phyloP scores from a whole-genome alignment of 2,888 invertebrate species.

The Charanyca ferruginea region DNA sequence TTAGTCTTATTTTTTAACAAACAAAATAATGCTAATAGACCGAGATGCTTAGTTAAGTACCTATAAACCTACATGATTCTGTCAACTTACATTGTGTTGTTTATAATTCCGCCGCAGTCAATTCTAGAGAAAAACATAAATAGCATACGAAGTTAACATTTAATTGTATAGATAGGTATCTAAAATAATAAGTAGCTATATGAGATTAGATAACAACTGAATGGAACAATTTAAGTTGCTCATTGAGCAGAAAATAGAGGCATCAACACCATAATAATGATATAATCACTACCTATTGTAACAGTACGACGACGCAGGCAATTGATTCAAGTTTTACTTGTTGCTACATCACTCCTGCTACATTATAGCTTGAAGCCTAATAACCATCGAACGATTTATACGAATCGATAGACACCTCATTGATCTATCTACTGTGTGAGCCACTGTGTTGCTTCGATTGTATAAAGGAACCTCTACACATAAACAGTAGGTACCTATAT shows the following conservation, averaged over 20 bases:
- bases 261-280: constrained; percentile 2
- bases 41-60: background rate
- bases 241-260: constrained; percentile 21
- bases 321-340: too few species aligned
- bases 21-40: background rate
- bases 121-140: constrained; percentile 44
- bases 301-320: too few species aligned
- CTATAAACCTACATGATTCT: constrained; percentile 21
- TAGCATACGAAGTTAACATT: constrained; percentile 30
- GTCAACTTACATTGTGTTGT: constrained; percentile 27
- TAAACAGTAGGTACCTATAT: too few species aligned
- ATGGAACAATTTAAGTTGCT: constrained; percentile 36
- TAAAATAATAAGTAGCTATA: constrained; percentile 27
- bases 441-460: too few species aligned
- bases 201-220: constrained; percentile 46
- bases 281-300: background rate
- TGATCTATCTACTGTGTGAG: too few species aligned
- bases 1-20: background rate
- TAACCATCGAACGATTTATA: too few species aligned
- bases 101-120: constrained; percentile 27
- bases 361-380: too few species aligned
- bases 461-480: too few species aligned
- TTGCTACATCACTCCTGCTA: too few species aligned
- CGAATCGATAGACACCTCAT: too few species aligned
- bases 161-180: constrained; percentile 25